Evolutionary conservation across 35 echinoderm and acorn worm species (phyloP).

Genomic region (Apostichopus japonicus): DNA sequence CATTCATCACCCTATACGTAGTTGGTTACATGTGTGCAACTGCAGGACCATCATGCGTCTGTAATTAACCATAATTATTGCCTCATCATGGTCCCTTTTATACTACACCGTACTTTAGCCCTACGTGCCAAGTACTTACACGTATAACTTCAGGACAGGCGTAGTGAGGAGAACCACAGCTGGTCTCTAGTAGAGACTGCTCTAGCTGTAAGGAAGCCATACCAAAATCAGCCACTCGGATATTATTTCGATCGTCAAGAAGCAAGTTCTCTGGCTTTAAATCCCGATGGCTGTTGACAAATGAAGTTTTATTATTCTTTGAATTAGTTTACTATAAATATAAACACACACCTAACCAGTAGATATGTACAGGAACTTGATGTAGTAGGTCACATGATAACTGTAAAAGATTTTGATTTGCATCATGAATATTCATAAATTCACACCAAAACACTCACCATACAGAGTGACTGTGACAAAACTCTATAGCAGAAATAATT

Average conservation of each 20-base stretch:
- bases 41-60: too few species aligned
- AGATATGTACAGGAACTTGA: too few species aligned
- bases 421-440: background rate
- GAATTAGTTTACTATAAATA: too few species aligned
- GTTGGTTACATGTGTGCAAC: too few species aligned
- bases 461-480: slow-evolving; percentile 98
- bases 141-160: slow-evolving; percentile 98
- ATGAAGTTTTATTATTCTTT: too few species aligned
- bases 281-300: slow-evolving; percentile 80
- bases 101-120: too few species aligned
- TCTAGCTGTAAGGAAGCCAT: slow-evolving; percentile 98
- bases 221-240: slow-evolving; percentile 96
- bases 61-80: too few species aligned
- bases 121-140: slow-evolving; percentile 56
- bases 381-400: too few species aligned
- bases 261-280: slow-evolving; percentile 96
- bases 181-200: slow-evolving; percentile 88
- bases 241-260: slow-evolving; percentile 95
- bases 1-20: too few species aligned
- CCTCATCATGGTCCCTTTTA: too few species aligned
- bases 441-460: slow-evolving; percentile 68
- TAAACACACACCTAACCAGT: too few species aligned
- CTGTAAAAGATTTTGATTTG: too few species aligned
- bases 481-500: slow-evolving; percentile 99
- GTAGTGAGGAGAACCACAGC: slow-evolving; percentile 98